phyloP scores from a whole-genome alignment of 2,113 vertebrate genomes.

The Bubalus kerabau region DNA sequence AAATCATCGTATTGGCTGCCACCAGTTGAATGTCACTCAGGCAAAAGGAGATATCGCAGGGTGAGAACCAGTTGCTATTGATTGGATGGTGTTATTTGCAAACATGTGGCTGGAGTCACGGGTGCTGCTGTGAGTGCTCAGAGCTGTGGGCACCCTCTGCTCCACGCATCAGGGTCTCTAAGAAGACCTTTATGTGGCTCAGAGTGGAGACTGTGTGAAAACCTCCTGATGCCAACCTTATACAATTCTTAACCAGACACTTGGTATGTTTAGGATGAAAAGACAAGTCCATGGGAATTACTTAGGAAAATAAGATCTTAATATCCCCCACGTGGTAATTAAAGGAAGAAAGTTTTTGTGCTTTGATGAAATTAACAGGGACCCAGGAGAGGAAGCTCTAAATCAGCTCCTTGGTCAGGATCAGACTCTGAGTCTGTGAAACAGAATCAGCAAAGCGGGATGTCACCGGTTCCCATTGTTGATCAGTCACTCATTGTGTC shows the following conservation, averaged over 20 bases:
- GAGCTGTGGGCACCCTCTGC: fast-evolving
- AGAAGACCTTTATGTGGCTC: neutral
- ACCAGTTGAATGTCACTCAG: neutral
- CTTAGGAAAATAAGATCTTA: neutral
- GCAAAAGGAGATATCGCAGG: neutral
- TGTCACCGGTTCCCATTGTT: neutral
- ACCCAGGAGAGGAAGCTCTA: neutral
- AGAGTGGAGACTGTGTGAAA: neutral
- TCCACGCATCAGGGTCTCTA: fast-evolving
- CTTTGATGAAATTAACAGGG: neutral
- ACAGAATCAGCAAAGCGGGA: neutral
- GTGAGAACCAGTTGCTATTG: fast-evolving
- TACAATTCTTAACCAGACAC: neutral
- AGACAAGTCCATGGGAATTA: neutral
- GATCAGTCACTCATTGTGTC: neutral
- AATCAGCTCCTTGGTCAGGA: neutral
- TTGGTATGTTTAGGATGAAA: neutral
- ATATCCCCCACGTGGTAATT: neutral
- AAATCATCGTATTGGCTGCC: neutral
- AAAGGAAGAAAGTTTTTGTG: neutral
- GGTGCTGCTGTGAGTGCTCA: fast-evolving
- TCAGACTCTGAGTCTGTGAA: neutral
- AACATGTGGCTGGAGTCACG: fast-evolving
- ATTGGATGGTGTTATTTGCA: fast-evolving
- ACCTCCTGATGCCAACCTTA: neutral